phyloP scores from a whole-genome alignment of 2,113 vertebrate genomes.

The Sprattus sprattus region DNA sequence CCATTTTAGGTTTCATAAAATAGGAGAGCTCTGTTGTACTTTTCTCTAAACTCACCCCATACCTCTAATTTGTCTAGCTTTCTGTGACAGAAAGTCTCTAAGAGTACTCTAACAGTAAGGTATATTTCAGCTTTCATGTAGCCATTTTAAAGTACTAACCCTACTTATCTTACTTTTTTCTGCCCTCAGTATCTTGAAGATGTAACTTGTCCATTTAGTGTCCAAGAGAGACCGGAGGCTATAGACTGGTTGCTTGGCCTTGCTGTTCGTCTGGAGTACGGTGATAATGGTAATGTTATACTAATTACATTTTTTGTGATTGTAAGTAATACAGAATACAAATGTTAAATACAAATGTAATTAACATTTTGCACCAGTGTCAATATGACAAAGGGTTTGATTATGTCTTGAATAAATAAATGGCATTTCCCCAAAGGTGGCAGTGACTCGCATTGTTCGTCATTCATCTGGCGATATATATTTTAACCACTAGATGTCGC shows the following conservation, averaged over 20 bases:
- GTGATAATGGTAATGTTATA: conserved; percentile 85
- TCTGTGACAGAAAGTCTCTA: no score
- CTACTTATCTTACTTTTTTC: not conserved
- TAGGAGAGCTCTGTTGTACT: no score
- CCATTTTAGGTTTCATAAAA: no score
- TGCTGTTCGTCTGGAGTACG: conserved; percentile 93
- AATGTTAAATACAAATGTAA: not conserved
- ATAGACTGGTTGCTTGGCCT: conserved; percentile 96
- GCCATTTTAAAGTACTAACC: not conserved
- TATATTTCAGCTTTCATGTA: not conserved
- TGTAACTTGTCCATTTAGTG: conserved; percentile 88
- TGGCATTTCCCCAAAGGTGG: not conserved
- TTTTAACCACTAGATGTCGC: conserved; percentile 55
- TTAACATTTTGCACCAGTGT: not conserved
- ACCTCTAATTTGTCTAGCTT: no score
- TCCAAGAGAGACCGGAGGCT: conserved; percentile 81
- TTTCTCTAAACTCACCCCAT: no score
- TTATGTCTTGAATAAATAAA: not conserved
- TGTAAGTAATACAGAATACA: not conserved
- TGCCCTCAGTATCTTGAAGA: conserved; percentile 85
- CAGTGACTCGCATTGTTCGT: no score
- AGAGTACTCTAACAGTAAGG: not conserved
- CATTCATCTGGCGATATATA: not conserved
- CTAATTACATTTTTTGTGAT: not conserved
- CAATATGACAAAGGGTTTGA: not conserved